Conservation (phyloP, 2,797 vertebrate genomes). For the Protosalanx chinensis region DNA sequence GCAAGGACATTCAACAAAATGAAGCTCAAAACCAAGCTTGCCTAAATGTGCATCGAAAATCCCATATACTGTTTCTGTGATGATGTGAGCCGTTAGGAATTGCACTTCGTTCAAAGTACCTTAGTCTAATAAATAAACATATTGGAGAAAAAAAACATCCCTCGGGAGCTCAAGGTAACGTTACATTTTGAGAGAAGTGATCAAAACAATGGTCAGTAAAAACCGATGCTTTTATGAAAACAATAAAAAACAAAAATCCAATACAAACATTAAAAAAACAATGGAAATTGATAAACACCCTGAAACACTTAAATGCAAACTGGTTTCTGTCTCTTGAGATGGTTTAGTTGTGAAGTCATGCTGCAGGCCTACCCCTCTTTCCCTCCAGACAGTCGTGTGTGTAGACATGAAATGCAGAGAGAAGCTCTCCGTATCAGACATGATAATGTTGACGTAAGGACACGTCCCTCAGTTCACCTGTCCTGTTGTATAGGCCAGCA, state of each 20-base stretch:
- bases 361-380: slow-evolving; percentile 51
- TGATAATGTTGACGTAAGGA: slow-evolving; percentile 6
- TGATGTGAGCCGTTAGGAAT: slow-evolving; percentile 50
- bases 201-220: slow-evolving; percentile 55
- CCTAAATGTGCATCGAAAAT: slow-evolving; percentile 56
- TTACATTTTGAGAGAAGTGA: slow-evolving; percentile 62
- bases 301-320: slow-evolving; percentile 72
- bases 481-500: slow-evolving; percentile 45
- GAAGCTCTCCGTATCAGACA: slow-evolving; percentile 29
- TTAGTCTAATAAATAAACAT: slow-evolving; percentile 79
- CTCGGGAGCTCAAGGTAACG: slow-evolving; percentile 55
- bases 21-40: slow-evolving; percentile 61
- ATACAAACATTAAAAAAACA: slow-evolving; percentile 57
- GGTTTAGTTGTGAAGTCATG: slow-evolving; percentile 58
- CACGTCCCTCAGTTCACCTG: slow-evolving; percentile 59
- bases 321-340: slow-evolving; percentile 49
- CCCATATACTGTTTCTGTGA: slow-evolving; percentile 50
- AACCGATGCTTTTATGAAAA: slow-evolving; percentile 66
- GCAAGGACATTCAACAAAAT: slow-evolving; percentile 47
- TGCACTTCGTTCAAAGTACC: slow-evolving; percentile 79
- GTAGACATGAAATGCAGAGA: slow-evolving; percentile 56
- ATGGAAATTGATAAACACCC: slow-evolving; percentile 64
- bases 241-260: slow-evolving; percentile 48
- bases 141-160: slow-evolving; percentile 48
- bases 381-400: slow-evolving; percentile 62